Base-by-base conservation (phyloP, 2,888 invertebrate genomes). In the Margaritifera margaritifera region DNA sequence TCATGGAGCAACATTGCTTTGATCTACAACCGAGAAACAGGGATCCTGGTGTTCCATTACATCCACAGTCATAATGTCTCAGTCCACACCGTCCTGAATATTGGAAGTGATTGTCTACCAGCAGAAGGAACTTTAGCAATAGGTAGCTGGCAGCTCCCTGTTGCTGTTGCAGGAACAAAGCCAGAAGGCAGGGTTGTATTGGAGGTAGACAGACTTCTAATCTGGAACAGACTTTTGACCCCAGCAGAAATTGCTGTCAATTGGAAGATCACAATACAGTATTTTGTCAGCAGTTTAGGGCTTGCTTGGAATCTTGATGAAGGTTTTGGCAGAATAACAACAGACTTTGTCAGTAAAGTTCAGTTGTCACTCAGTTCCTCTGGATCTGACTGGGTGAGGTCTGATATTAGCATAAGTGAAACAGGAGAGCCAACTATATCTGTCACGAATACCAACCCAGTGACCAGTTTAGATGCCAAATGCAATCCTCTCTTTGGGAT, bases 51-150 rank as follows among this genome's bases (percentile, higher is more conserved):
- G 6, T 62, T 80, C 22, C 67, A 72, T 58, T 80, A 77, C 57
- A 64, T 59, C 25, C 54, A 61, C 25, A 51, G 42, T 50, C 50
- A 31, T 27, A 54, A 27, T 24, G 31, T 62, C 20, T 24, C 59
- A 1, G 52, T 58, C 6, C 59, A 71, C 50, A 64, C 64, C 24
- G 59, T 57, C 56, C 20, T 68, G 18, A 53, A 63, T 31, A 60
- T 78, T 24, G 75, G 74, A 15, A 50, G 64, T 8, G 75, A 71
- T 19, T 63, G 58, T 27, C 79, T 81, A 64, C 67, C 77, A 20
- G 68, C 54, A 15, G 64, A 64, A 42, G 84, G 84, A 18, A 73
- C 75, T 19, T 27, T 84, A 27, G 69, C 74, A 31, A 42, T 84
- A 25, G 84, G 82, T 18, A 66, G 63, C 27, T 80, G 80, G 65